Base-by-base conservation (phyloP, 2,113 vertebrate species). In the Pristiophorus japonicus region DNA sequence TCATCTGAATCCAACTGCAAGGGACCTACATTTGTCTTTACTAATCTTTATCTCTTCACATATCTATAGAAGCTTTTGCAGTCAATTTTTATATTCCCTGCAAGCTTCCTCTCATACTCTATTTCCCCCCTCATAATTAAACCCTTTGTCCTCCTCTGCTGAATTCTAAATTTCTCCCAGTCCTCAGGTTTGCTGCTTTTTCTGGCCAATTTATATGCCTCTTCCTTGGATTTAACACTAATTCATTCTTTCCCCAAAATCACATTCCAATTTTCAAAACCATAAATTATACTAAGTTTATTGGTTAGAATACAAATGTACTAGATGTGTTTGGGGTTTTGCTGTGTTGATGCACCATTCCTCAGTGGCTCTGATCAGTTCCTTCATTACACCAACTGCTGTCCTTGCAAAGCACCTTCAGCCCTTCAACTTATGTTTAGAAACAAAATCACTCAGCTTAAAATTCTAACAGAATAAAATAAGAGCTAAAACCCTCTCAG, bases 391-490 rank as follows among this genome's bases (percentile, higher is more conserved):
- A 59, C 12, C 18, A 51, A 30, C 3, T 59, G 27, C 14, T 59
- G 24, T 90, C 0, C 51, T 4, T 30, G 27, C 47, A 90, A 90
- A 90, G 24, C 87, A 59, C 87, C 16, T 59, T 90, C 51, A 88
- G 45, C 2, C 6, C 24, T 88, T 30, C 42, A 62, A 12, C 4
- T 34, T 59, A 59, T 12, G 27, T 12, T 16, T 59, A n/a, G 55
- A 90, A 90, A n/a, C 87, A 85, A 20, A 85, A 85, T 85, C 12
- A 59, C 87, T 14, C 87, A 59, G 27, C 14, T 90, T 59, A 90
- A 90, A 88, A 90, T 90, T 55, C 87, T 59, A 16, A 55, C 87
- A 59, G 27, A 59, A 90, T 90, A 90, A 90, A 90, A 62, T 34
- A 59, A 59, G 51, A 34, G 51, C 55, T 59, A 30, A 34, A 59